Evolutionary conservation across 2,888 invertebrate genomes (phyloP), one percentile per base, ranked within the genome.

Genomic region (Anodontia alba): DNA sequence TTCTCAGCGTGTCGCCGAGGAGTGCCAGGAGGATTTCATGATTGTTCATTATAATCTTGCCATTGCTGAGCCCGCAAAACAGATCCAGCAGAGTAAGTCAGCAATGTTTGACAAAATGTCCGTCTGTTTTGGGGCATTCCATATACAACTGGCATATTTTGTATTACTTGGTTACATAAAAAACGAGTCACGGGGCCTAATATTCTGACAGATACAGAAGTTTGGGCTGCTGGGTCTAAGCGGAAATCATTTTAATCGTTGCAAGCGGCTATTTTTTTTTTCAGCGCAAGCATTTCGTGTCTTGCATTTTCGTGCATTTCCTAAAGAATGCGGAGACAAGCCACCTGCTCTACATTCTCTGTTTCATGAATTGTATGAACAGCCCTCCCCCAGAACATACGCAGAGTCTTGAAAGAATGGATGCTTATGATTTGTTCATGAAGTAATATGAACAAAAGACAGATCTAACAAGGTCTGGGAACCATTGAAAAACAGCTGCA

Each of bases 31-130:
- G 51, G 54, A 69, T 7, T 80, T 46, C 31, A 70, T 62, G n/a
- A 51, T 77, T 36, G 77, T 81, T 17, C 23, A 33, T 31, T 80
- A 78, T 70, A 76, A 82, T 49, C 57, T 78, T 23, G 75, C 81
- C 17, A 68, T 78, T 42, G 78, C 81, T 38, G 78, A 78, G n/a
- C 76, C 76, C 17, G 87, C 86, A 8, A 70, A 78, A 70, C 84
- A 88, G 71, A 87, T 88, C 15, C 87, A 89, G 69, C 73, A 31
- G 17, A 66, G 26, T 31, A 85, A 88, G 46, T 57, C 75, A 0
- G 83, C 87, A 36, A 62, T 17, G 67, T 89, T 67, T 76, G 80
- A 89, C 76, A 87, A 87, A 67, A 29, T 88, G 7, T 89, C 87
- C 73, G 81, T 84, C 38, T 82, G 75, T 51, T 80, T 80, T n/a